Conservation (phyloP, 2,113 vertebrate genomes). For the Cebidichthys violaceus region DNA sequence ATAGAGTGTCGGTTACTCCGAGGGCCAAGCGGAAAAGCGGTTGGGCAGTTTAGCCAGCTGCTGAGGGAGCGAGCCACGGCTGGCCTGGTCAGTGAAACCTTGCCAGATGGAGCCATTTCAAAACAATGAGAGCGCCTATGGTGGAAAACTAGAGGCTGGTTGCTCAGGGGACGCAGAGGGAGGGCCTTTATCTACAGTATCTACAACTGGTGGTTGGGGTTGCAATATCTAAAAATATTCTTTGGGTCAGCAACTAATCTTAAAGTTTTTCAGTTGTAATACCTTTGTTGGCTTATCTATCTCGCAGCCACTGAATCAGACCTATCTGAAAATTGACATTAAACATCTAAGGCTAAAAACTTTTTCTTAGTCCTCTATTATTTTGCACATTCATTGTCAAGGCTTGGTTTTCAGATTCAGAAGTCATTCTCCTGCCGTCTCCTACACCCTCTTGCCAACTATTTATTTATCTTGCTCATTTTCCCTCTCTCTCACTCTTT, state of each 20-base stretch:
- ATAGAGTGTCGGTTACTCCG: slow-evolving; percentile 76
- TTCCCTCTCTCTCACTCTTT: not conserved
- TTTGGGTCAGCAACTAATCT: not conserved
- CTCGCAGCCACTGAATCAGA: not conserved
- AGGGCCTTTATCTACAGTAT: slow-evolving; percentile 26
- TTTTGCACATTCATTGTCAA: not conserved
- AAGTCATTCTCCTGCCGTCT: not conserved
- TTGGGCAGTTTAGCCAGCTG: slow-evolving; percentile 85
- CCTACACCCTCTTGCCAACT: not conserved
- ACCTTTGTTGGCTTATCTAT: not conserved
- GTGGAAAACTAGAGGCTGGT: slow-evolving; percentile 45
- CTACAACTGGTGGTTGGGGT: not conserved
- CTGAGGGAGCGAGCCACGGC: slow-evolving; percentile 66
- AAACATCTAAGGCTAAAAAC: not conserved
- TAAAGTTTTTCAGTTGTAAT: not conserved
- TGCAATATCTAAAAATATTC: not conserved
- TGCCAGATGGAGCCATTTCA: slow-evolving; percentile 81
- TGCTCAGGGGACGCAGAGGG: slow-evolving; percentile 13
- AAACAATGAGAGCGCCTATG: slow-evolving; percentile 75
- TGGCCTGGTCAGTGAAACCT: slow-evolving; percentile 80
- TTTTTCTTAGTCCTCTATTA: not conserved
- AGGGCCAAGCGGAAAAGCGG: slow-evolving; percentile 75
- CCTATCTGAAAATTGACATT: not conserved
- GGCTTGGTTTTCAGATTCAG: not conserved
- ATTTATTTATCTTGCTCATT: not conserved